Evolutionary conservation across 2,888 invertebrate genomes (phyloP).

Genomic region (Eilema depressum): DNA sequence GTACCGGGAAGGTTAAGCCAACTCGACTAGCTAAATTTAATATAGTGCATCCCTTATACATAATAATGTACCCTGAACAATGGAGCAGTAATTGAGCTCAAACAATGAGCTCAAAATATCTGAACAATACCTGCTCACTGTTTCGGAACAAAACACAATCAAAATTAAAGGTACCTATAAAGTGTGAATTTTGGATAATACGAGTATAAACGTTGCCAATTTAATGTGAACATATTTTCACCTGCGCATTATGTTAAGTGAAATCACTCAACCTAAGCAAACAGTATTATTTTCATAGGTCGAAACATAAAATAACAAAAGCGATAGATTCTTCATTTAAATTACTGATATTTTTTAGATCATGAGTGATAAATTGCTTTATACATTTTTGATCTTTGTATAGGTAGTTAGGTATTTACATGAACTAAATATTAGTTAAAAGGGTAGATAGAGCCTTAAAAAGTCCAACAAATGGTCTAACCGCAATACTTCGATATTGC

Average conservation of each 20-base stretch:
- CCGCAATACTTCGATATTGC: no score
- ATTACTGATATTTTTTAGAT: background rate
- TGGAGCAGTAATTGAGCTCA: constrained; percentile 19
- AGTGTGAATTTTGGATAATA: constrained; percentile 1
- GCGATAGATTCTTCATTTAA: background rate
- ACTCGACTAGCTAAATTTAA: background rate
- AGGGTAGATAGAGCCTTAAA: no score
- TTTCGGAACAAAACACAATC: constrained; percentile 7
- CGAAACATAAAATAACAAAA: background rate
- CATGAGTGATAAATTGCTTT: background rate
- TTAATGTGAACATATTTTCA: background rate
- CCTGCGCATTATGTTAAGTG: background rate
- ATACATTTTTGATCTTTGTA: background rate
- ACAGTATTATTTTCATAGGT: constrained; percentile 5
- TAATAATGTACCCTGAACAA: constrained; percentile 18
- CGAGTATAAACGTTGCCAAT: background rate
- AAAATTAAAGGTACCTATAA: constrained; percentile 8
- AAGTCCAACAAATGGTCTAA: no score
- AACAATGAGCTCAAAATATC: constrained; percentile 37
- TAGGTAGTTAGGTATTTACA: no score
- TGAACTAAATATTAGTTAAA: no score
- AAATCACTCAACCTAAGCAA: constrained; percentile 11
- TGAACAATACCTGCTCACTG: constrained; percentile 36
- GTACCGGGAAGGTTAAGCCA: background rate
- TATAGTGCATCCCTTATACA: background rate